Evolutionary conservation across 1,140 invertebrate genomes (phyloP).

Genomic region (Apis laboriosa): DNA sequence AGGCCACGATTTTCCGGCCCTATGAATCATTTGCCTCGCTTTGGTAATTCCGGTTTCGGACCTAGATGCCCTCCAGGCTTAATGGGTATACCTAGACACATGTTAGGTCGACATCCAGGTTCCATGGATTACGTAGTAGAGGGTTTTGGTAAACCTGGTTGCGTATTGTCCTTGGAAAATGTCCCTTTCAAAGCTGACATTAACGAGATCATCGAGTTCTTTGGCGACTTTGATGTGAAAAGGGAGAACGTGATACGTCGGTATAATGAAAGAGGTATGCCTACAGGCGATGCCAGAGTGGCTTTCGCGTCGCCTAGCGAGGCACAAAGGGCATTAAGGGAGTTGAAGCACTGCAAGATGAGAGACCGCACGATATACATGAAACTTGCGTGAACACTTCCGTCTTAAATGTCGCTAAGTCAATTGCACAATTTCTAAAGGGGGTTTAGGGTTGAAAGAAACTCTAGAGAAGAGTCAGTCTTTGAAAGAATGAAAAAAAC

Average conservation of each 20-base stretch:
- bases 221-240: conserved; percentile 87
- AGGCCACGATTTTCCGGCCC: conserved; percentile 72
- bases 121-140: conserved; percentile 79
- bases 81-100: conserved; percentile 76
- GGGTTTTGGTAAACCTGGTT: conserved; percentile 89
- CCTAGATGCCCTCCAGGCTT: conserved; percentile 74
- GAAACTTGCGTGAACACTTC: conserved; percentile 74
- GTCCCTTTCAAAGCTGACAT: conserved; percentile 92
- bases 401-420: neutral
- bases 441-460: too few relatives aligned
- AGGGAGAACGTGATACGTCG: conserved; percentile 90
- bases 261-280: conserved; percentile 91
- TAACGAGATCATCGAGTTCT: conserved; percentile 93
- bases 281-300: conserved; percentile 94
- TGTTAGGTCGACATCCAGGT: conserved; percentile 70
- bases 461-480: too few relatives aligned
- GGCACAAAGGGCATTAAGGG: conserved; percentile 87
- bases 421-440: neutral
- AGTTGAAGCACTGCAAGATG: conserved; percentile 82
- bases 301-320: conserved; percentile 89
- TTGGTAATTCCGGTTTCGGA: conserved; percentile 71
- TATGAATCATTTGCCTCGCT: conserved; percentile 71
- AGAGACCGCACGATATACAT: conserved; percentile 82
- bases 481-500: too few relatives aligned
- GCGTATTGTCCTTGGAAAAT: conserved; percentile 91